Percentiles rank a stretch among this genome's conserved stretches.
These are phyloP conservation scores for Agrochola circellaris DNA, from an alignment of 2,888 invertebrate genomes.

Conservation along the genomic window DNA sequence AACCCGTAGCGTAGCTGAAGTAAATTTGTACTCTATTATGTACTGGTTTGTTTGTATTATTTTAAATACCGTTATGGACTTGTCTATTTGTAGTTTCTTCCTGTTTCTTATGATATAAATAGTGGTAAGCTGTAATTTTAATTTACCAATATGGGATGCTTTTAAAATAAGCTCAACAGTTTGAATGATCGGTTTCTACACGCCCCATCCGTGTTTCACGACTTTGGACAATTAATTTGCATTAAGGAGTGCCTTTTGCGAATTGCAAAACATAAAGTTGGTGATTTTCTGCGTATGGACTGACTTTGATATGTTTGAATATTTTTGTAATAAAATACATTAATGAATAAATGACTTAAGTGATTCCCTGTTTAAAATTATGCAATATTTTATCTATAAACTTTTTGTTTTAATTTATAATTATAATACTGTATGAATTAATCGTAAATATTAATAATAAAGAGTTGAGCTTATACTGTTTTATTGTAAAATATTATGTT, in stretches of 20 bases:
- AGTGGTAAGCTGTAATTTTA: slow-evolving; percentile 75
- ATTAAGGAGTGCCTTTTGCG: slow-evolving; percentile 86
- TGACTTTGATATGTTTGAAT: slow-evolving; percentile 84
- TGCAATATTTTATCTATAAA: slow-evolving; percentile 77
- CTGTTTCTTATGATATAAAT: slow-evolving; percentile 80
- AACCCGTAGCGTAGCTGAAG: slow-evolving; percentile 71
- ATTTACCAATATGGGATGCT: slow-evolving; percentile 69
- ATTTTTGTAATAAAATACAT: slow-evolving; percentile 81
- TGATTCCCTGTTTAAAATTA: slow-evolving; percentile 69
- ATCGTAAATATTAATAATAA: slow-evolving; percentile 68
- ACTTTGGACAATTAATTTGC: slow-evolving; percentile 73
- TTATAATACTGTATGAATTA: slow-evolving; percentile 65
- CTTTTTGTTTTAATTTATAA: slow-evolving; percentile 68
- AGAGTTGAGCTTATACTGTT: slow-evolving; percentile 82
- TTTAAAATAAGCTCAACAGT: slow-evolving; percentile 73
- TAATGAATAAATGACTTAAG: slow-evolving; percentile 68
- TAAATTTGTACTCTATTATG: slow-evolving; percentile 69
- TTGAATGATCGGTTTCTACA: slow-evolving; percentile 64
- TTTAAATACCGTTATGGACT: slow-evolving; percentile 73
- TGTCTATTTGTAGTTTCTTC: slow-evolving; percentile 84
- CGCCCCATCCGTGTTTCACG: slow-evolving; percentile 56
- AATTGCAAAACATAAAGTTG: slow-evolving; percentile 74
- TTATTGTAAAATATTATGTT: slow-evolving; percentile 77
- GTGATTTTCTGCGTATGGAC: slow-evolving; percentile 81
- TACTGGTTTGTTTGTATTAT: slow-evolving; percentile 74